These are phyloP conservation scores for Lagodon rhomboides DNA, from an alignment of 2,797 vertebrate genomes.

Conservation along the genomic window DNA sequence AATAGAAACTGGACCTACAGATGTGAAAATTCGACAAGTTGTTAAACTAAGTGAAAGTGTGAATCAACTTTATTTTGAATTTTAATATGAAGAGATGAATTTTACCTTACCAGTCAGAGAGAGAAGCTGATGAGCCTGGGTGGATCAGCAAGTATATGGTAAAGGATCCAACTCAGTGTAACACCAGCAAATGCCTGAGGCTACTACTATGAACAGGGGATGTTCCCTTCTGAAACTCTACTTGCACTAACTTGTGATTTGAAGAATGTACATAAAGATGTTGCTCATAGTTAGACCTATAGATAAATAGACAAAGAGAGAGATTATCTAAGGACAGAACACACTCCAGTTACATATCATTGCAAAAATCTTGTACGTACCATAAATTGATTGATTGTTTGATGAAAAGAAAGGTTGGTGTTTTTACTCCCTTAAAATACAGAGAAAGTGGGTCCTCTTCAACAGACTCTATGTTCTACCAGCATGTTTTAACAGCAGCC, in stretches of 20 bases:
- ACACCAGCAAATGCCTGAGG: background rate
- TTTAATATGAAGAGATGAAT: background rate
- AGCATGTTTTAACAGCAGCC: too few species aligned
- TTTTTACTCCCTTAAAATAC: too few species aligned
- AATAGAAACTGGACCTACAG: background rate
- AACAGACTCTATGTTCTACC: too few species aligned
- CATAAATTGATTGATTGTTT: too few species aligned
- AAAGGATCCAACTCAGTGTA: background rate
- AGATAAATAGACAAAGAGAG: too few species aligned
- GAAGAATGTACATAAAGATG: background rate
- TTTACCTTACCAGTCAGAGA: constrained; percentile 36
- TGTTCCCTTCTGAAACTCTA: background rate
- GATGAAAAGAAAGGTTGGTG: too few species aligned
- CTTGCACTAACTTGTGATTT: background rate
- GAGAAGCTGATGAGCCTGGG: background rate
- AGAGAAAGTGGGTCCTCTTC: too few species aligned
- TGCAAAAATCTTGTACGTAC: too few species aligned
- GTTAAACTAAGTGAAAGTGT: background rate
- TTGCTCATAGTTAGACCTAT: too few species aligned
- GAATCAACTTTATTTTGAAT: background rate
- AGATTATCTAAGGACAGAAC: background rate
- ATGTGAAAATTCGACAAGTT: background rate
- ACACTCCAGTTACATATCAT: too few species aligned
- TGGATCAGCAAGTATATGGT: background rate
- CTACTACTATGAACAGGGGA: background rate